Evolutionary conservation across 2,113 vertebrate genomes (phyloP), one percentile per base, ranked within the genome.

Genomic region (Theristicus caerulescens): DNA sequence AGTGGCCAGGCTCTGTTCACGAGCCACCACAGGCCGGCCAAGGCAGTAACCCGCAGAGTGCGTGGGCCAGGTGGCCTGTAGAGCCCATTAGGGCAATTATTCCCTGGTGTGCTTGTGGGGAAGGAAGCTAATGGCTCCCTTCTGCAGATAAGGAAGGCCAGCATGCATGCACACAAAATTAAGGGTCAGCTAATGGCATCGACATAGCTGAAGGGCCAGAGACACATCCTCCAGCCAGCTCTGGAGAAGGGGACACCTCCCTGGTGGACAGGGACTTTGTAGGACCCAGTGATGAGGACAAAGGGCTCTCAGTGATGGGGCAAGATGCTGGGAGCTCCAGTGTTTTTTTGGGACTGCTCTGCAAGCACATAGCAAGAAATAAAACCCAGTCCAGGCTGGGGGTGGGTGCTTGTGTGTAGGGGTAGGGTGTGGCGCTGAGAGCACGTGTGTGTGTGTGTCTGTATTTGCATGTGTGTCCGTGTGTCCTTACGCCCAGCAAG

Each of bases 61-160:
- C 61, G 19, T 0, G 46, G 55, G 16, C 69, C 40, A 13, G 69
- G 40, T 3, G 3, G 4, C 47, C 1, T 0, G 16, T 1, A 38
- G 51, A 64, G 18, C n/a, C 44, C 76, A 32, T 44, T 5, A 67
- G 70, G 57, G n/a, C 54, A 78, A 40, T 65, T 19, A 49, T 7
- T 74, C 38, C n/a, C 59, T 64, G 11, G 29, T 61, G 66, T 5
- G 58, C 6, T 1, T 2, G 38, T 14, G 77, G 11, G 46, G 31
- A 55, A 55, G 24, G 49, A 31, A 49, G 72, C 49, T 70, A 70
- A 58, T 58, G 70, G 16, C 59, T 91, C 36, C 32, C 32, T 86
- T 12, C n/a, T 38, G 58, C 29, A 34, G 16, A 16, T 29, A 29
- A 17, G 42, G 31, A 10, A 47, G 36, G 40, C 19, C 22, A 6